phyloP scores from a whole-genome alignment of 2,797 vertebrate species.

The Hypotaenidia philippensis region DNA sequence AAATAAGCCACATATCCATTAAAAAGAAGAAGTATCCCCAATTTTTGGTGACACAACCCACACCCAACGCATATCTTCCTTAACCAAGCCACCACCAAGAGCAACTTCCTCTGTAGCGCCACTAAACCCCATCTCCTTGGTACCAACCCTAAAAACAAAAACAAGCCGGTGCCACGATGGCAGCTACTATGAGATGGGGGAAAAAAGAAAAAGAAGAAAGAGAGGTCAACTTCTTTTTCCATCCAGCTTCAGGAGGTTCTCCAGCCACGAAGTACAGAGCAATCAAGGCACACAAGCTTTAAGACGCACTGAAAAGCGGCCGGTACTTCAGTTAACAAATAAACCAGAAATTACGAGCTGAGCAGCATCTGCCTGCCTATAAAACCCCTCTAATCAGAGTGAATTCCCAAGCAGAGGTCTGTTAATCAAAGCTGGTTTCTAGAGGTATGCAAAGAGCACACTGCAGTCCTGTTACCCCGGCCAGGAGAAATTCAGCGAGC shows the following conservation, averaged over 20 bases:
- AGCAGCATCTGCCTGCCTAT: rapidly evolving
- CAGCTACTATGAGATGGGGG: neutral
- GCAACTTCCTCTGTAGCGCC: constrained; percentile 16
- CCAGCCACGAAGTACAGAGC: neutral
- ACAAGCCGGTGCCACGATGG: neutral
- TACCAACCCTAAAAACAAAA: constrained; percentile 2
- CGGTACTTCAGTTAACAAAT: neutral
- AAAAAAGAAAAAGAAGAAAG: neutral
- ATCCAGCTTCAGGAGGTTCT: neutral
- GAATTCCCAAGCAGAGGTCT: neutral
- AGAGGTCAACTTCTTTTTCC: neutral
- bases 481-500: neutral
- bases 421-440: neutral
- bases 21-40: neutral
- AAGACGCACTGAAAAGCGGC: neutral
- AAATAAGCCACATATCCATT: rapidly evolving
- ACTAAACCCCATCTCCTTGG: constrained; percentile 24
- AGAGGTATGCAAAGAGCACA: neutral
- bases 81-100: neutral
- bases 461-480: neutral
- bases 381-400: rapidly evolving
- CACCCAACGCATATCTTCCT: constrained; percentile 2
- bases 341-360: neutral
- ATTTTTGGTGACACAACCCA: constrained; percentile 9
- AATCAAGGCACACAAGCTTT: rapidly evolving